These are phyloP conservation scores for Oryzias dopingdopingensis DNA, from an alignment of 2,797 vertebrate species.

Conservation along the genomic window DNA sequence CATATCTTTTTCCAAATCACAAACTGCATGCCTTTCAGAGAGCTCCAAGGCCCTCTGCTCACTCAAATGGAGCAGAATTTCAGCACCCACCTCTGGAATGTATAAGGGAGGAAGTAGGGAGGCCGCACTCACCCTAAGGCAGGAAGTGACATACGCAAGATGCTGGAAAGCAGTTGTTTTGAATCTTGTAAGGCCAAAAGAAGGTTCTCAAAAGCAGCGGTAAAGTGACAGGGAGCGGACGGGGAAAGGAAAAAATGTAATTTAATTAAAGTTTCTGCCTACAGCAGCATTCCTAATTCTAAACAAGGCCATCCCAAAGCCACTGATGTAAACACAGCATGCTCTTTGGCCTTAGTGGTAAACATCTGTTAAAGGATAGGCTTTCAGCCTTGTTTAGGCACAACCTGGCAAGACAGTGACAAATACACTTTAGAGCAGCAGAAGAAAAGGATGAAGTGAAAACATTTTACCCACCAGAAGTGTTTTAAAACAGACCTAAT, in stretches of 20 bases:
- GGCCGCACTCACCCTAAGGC: conserved; percentile 72
- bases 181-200: conserved; percentile 73
- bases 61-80: conserved; percentile 55
- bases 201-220: conserved; percentile 56
- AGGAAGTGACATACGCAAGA: conserved; percentile 79
- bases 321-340: conserved; percentile 76
- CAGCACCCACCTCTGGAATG: conserved; percentile 71
- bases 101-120: conserved; percentile 76
- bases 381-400: conserved; percentile 70
- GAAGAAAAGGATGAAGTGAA: conserved; percentile 72
- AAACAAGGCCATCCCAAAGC: conserved; percentile 77
- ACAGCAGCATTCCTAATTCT: conserved; percentile 78
- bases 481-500: too few species aligned
- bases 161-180: conserved; percentile 78
- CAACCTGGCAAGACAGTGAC: conserved; percentile 69
- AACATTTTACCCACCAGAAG: conserved; percentile 41
- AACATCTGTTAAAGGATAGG: conserved; percentile 77
- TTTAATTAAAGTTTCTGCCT: conserved; percentile 78
- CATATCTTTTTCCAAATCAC: conserved; percentile 78
- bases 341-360: conserved; percentile 78
- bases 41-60: conserved; percentile 53
- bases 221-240: conserved; percentile 42
- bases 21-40: conserved; percentile 66
- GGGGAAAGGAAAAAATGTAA: conserved; percentile 64
- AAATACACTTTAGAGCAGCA: conserved; percentile 75